Conservation (phyloP, 2,113 vertebrate genomes). For the Syngnathus scovelli region DNA sequence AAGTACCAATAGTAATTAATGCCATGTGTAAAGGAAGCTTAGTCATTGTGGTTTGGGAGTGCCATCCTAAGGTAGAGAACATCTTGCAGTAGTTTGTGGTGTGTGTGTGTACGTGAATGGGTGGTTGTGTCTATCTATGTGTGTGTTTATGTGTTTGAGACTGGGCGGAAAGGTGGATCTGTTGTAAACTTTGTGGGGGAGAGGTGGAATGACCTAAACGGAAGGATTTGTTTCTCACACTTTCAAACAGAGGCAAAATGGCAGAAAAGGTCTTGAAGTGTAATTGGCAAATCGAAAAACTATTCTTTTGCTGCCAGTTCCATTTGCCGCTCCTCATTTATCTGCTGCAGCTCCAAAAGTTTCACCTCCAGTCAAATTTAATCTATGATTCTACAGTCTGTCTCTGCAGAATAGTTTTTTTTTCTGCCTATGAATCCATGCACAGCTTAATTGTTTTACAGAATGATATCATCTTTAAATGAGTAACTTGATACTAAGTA, state of each 20-base stretch:
- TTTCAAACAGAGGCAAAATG: constrained; percentile 4
- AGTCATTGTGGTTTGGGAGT: constrained; percentile 42
- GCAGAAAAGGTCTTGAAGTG: constrained; percentile 16
- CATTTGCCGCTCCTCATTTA: constrained; percentile 32
- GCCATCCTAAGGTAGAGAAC: constrained; percentile 60
- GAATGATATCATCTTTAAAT: background rate
- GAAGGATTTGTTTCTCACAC: constrained; percentile 29
- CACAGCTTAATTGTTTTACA: background rate
- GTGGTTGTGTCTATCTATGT: no score
- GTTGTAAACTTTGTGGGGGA: background rate
- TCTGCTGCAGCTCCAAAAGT: constrained; percentile 24
- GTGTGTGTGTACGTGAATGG: constrained; percentile 4
- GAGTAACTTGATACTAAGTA: background rate
- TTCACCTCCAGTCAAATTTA: constrained; percentile 28
- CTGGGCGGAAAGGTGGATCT: background rate
- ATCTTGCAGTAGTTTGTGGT: constrained; percentile 71
- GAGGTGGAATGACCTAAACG: constrained; percentile 12
- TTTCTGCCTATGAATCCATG: background rate
- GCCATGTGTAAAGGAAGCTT: constrained; percentile 52
- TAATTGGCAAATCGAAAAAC: constrained; percentile 30
- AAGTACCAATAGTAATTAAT: constrained; percentile 59
- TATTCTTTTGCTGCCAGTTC: background rate
- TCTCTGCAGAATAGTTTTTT: background rate
- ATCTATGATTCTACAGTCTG: constrained; percentile 16
- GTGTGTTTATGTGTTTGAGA: no score